Base-by-base conservation (phyloP, 2,888 invertebrate species). In the Ichneumon xanthorius region DNA sequence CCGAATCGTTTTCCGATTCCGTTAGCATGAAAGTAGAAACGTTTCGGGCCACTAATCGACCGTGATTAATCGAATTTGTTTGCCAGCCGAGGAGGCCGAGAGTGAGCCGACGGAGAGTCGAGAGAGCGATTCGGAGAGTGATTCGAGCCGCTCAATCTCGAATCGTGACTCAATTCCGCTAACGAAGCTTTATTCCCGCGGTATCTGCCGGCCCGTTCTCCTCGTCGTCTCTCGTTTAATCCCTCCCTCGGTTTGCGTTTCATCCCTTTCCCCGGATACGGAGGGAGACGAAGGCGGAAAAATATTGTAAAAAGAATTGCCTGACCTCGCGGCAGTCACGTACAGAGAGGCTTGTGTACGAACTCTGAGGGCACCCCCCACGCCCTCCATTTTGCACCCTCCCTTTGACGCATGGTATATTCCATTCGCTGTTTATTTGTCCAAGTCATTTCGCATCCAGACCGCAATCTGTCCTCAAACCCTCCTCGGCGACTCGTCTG, bases 341-440 rank as follows among this genome's bases (percentile, higher is more conserved):
- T 77, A 82, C 77, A 68, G 50, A 37, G 37, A 61, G 30, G 16
- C 11, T 50, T 72, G 65, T 55, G 55, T 73, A 53, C 77, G 55
- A 78, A 75, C 55, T 71, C 45, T 61, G 48, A 11, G 50, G 67
- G 67, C 22, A n/a, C 0, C 58, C 19, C 30, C 19, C 40, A 33
- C 40, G 26, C 40, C 26, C 33, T 61, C 71, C 68, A 33, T 40
- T 22, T 82, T 85, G 48, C 37, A 58, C 45, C 75, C 76, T 67
- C 71, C 76, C 84, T 82, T 68, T 61, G 37, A 14, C 72, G 5
- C 45, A 45, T 67, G 37, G 80, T 84, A 82, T 86, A 87, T 86
- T 87, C 80, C 83, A 82, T 82, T 83, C 80, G 75, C 86, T 87
- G 88, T 87, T 88, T 88, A 87, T 88, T 88, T 88, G 88, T 87